Percentiles rank a stretch among this genome's conserved stretches.
Evolutionary conservation across 2,113 vertebrate genomes (phyloP).

Genomic region (Silurus meridionalis): DNA sequence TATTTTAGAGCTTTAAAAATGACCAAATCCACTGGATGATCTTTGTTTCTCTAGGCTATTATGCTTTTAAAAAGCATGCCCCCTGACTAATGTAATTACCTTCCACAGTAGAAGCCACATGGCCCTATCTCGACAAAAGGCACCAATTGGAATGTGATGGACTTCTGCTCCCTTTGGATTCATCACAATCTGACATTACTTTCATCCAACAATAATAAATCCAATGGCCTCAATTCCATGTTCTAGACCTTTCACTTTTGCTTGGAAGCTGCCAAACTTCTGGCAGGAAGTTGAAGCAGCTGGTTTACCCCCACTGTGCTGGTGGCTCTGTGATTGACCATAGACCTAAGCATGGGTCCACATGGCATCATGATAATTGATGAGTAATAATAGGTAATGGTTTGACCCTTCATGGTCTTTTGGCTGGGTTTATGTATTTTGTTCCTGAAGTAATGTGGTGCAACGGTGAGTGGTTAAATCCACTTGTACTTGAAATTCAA

Average conservation of each 20-base stretch:
- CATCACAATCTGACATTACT: slow-evolving; percentile 35
- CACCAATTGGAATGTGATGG: slow-evolving; percentile 23
- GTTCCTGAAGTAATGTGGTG: slow-evolving; percentile 29
- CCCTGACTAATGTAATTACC: slow-evolving; percentile 1
- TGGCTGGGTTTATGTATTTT: slow-evolving; percentile 17
- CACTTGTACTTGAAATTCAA: not conserved
- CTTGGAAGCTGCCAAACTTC: slow-evolving; percentile 24
- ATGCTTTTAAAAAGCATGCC: not conserved
- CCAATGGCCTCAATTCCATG: not conserved
- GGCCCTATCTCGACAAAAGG: not conserved
- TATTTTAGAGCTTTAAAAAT: not conserved
- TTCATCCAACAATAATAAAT: slow-evolving; percentile 28
- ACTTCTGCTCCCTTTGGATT: slow-evolving; percentile 30
- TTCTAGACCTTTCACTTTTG: not conserved
- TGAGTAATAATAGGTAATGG: slow-evolving; percentile 35
- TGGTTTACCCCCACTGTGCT: slow-evolving; percentile 9
- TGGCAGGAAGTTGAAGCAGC: slow-evolving; percentile 27
- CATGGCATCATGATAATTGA: slow-evolving; percentile 29
- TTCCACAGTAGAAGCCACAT: not conserved
- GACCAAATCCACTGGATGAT: not conserved
- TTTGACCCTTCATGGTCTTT: slow-evolving; percentile 25
- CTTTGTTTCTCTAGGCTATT: not conserved
- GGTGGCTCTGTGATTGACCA: not conserved
- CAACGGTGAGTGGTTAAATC: slow-evolving; percentile 10
- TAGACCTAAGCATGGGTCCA: slow-evolving; percentile 6